Evolutionary conservation across 2,797 vertebrate species (phyloP).

Genomic region (Malurus leucopterus): DNA sequence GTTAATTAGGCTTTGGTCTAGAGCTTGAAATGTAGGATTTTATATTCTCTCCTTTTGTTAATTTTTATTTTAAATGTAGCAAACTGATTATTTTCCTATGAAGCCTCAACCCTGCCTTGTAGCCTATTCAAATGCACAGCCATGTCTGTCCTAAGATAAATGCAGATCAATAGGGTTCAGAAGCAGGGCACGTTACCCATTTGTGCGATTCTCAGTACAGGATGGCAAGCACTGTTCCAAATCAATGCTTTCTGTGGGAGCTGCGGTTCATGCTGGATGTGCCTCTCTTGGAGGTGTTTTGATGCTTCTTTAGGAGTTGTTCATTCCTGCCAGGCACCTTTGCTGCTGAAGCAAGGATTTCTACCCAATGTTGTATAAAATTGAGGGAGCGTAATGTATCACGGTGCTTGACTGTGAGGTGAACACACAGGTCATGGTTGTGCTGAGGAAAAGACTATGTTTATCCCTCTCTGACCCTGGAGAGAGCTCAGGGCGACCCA

Average conservation of each 20-base stretch:
- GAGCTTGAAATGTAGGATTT: not conserved
- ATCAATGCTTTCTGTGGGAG: not conserved
- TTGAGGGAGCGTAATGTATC: not conserved
- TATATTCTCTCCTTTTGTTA: not conserved
- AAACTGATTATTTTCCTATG: not conserved
- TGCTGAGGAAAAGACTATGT: not conserved
- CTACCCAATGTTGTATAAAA: not conserved
- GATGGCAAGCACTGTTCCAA: not conserved
- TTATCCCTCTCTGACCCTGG: not conserved
- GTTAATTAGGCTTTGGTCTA: not conserved
- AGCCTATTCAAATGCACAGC: not conserved
- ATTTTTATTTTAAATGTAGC: not conserved
- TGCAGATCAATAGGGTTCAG: constrained; percentile 18
- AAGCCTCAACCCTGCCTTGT: not conserved
- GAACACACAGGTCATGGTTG: rapidly evolving
- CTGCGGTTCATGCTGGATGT: not conserved
- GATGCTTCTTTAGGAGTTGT: not conserved
- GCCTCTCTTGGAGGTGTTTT: not conserved
- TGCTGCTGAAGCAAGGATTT: not conserved
- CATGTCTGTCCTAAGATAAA: not conserved
- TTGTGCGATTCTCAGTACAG: not conserved
- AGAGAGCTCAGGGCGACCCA: not conserved
- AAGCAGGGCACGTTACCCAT: not conserved
- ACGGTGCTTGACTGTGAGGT: not conserved
- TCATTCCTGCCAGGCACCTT: not conserved